A percentile compares a stretch with the other conserved stretches of the same genome.
These are phyloP conservation scores for Tubiluchus corallicola DNA, from an alignment of 2,888 invertebrate genomes.

Conservation along the genomic window DNA sequence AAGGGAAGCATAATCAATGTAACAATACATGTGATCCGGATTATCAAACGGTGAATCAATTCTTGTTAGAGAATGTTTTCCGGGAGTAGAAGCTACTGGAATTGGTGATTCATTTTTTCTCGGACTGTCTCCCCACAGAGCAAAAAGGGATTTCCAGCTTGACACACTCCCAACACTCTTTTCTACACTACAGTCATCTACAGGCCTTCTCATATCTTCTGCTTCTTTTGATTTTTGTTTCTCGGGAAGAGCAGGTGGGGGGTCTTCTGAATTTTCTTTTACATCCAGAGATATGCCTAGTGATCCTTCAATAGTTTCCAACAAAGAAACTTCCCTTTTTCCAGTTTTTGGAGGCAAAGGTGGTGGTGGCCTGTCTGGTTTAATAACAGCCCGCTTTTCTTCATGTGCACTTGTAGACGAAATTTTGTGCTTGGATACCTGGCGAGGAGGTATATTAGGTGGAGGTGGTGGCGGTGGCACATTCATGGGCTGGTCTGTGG, in stretches of 20 bases:
- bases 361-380: too few species aligned
- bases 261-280: too few species aligned
- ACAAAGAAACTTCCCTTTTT: neutral
- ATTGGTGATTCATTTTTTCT: neutral
- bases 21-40: neutral
- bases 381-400: too few species aligned
- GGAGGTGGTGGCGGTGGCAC: too few species aligned
- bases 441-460: too few species aligned
- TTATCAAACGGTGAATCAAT: too few species aligned
- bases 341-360: neutral
- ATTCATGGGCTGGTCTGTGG: too few species aligned
- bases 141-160: neutral
- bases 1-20: neutral
- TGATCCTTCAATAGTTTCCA: neutral
- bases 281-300: neutral
- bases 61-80: too few species aligned
- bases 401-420: too few species aligned
- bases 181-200: too few species aligned
- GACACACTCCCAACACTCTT: neutral
- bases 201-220: constrained; percentile 1
- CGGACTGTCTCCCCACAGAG: neutral
- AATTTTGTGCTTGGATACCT: too few species aligned
- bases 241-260: neutral
- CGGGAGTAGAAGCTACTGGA: neutral
- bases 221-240: neutral